Evolutionary conservation across 2,888 invertebrate genomes (phyloP), one percentile per base, ranked within the genome.

Genomic region (Eristalinus aeneus): DNA sequence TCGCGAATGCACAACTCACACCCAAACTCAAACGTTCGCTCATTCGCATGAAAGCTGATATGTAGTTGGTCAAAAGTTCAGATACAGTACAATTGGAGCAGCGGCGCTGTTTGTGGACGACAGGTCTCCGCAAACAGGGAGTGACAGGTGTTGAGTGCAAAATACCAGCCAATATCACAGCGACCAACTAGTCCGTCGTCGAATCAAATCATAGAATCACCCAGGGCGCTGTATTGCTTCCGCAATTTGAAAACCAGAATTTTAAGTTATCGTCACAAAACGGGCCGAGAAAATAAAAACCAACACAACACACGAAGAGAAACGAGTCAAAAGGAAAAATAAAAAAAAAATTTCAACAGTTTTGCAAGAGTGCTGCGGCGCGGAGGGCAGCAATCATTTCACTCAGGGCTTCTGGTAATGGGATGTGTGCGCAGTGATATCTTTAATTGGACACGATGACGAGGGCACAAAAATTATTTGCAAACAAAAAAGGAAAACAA

Each of bases 401-500:
- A n/a, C 34, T 22, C 12, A 3, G 20, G 2, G 36, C 12, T 23
- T 23, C 12, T 27, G 27, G 11, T 54, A 23, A 16, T 16, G 39
- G 32, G 46, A 16, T 46, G 46, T 46, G 32, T 60, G 58, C 32
- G 63, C 36, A 10, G 36, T 39, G 36, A 46, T 39, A 69, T 71
- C 12, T 46, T 46, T 39, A 16, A 8, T 56, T 63, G 1, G 63
- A 56, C 34, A n/a, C 64, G 56, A 69, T 54, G 12, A 16, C 60
- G 61, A 20, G 53, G n/a, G 11, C 56, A 16, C 1, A 60, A 22
- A 46, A 61, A 54, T 61, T 56, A 71, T 71, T 77, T 69, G 69
- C 32, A 63, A 77, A 77, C 64, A 71, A 71, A 77, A 77, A 63
- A 39, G 5, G 46, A 71, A 71, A 77, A 77, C 71, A 69, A 69